phyloP scores from a whole-genome alignment of 1,140 invertebrate genomes.

The Chelonus insularis region DNA sequence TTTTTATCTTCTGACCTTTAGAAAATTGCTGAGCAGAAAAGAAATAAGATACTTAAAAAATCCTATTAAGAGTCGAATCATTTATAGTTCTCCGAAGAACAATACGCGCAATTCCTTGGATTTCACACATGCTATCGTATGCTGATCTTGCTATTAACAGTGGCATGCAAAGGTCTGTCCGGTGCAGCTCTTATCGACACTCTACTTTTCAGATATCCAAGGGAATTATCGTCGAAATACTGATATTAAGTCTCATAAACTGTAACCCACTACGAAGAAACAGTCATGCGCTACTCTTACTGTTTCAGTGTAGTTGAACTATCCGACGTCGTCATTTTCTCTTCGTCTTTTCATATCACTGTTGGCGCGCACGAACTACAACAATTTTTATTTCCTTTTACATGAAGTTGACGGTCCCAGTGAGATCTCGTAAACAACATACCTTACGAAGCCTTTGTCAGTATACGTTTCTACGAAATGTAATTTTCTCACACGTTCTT shows the following conservation, averaged over 20 bases:
- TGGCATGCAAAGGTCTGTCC: constrained; percentile 37
- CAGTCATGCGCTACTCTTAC: neutral
- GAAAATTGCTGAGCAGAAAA: neutral
- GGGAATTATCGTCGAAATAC: constrained; percentile 51
- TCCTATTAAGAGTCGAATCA: neutral
- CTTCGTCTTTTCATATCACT: constrained; percentile 38
- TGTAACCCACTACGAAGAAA: constrained; percentile 48
- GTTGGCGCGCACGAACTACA: constrained; percentile 42
- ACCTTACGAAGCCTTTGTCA: constrained; percentile 8
- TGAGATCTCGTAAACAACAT: constrained; percentile 13
- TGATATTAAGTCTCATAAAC: constrained; percentile 56
- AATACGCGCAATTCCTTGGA: constrained; percentile 30
- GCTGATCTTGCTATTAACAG: constrained; percentile 34
- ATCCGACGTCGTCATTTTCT: neutral
- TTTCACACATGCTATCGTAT: constrained; percentile 44
- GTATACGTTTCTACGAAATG: constrained; percentile 15
- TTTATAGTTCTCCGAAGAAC: constrained; percentile 23
- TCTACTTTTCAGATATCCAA: constrained; percentile 41
- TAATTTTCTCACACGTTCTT: constrained; percentile 7
- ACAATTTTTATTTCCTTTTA: constrained; percentile 43
- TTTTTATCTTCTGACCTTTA: no score
- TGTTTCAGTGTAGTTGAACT: neutral
- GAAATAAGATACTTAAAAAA: neutral
- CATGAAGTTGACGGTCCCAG: neutral
- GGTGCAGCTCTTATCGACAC: constrained; percentile 45